Conservation (phyloP, 2,888 invertebrate genomes). For the Drosophila neutralis region DNA sequence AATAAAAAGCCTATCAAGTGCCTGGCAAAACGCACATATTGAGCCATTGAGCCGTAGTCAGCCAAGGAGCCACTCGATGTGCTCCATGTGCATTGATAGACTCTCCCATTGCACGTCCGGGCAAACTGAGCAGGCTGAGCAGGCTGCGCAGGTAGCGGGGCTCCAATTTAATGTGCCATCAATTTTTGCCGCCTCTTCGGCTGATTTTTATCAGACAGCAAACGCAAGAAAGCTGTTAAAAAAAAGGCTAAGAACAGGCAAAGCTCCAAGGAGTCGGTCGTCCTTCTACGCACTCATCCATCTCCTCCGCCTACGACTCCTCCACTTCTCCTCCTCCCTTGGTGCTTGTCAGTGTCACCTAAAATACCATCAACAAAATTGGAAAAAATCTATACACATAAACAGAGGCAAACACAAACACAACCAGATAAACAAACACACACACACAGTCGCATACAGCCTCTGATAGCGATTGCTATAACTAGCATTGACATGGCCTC, state of each 20-base stretch:
- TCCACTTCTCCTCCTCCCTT: neutral
- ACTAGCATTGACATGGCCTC: constrained; percentile 57
- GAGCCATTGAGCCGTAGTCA: constrained; percentile 60
- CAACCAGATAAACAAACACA: neutral
- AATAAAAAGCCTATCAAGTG: constrained; percentile 71
- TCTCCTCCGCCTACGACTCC: neutral
- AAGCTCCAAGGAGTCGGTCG: constrained; percentile 25
- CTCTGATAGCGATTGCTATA: constrained; percentile 41
- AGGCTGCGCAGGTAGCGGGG: constrained; percentile 13
- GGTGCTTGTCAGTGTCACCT: constrained; percentile 52
- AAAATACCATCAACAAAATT: constrained; percentile 76
- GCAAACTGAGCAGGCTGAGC: constrained; percentile 10
- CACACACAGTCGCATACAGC: neutral
- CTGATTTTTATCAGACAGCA: constrained; percentile 56
- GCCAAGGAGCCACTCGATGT: constrained; percentile 23
- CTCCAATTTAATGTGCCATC: constrained; percentile 76
- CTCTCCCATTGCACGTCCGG: constrained; percentile 47
- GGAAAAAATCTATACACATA: constrained; percentile 68
- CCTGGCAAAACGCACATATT: constrained; percentile 60
- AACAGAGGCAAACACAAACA: constrained; percentile 37
- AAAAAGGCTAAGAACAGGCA: constrained; percentile 49
- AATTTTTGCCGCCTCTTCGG: constrained; percentile 60
- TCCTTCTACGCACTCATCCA: constrained; percentile 2
- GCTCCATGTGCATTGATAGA: constrained; percentile 62
- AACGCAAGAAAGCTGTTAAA: constrained; percentile 54